A percentile compares a stretch with the other conserved stretches of the same genome.
Evolutionary conservation across 2,797 vertebrate genomes (phyloP).

Genomic region (Ispidina lecontei): DNA sequence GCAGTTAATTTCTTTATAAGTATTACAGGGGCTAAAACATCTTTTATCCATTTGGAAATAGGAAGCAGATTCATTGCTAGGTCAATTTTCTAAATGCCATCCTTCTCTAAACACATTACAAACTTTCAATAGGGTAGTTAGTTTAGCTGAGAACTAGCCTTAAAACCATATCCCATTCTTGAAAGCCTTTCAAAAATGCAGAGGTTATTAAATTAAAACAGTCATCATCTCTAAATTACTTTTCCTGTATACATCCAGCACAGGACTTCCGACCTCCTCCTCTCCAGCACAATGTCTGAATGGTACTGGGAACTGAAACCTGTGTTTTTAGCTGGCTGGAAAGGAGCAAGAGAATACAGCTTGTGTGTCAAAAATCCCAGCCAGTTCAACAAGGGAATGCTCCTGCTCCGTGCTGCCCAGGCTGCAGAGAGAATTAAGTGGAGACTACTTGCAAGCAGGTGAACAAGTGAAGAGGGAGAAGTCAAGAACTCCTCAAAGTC

Average conservation of each 20-base stretch:
- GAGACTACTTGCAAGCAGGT: neutral
- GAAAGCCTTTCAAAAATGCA: conserved; percentile 20
- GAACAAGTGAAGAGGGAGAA: neutral
- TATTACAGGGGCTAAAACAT: conserved; percentile 7
- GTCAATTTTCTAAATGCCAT: conserved; percentile 12
- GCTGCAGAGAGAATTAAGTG: neutral
- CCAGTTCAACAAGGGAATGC: neutral
- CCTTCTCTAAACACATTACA: conserved; percentile 26
- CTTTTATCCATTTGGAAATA: conserved; percentile 37
- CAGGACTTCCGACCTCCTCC: neutral
- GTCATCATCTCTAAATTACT: conserved; percentile 16
- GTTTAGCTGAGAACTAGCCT: neutral
- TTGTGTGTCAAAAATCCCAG: neutral
- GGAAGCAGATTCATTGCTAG: conserved; percentile 1
- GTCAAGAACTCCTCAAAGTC: neutral
- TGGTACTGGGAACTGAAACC: neutral
- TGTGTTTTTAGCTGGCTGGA: neutral
- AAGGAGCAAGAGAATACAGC: neutral
- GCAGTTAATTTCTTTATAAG: conserved; percentile 31
- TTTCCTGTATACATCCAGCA: neutral
- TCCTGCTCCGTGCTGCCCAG: neutral
- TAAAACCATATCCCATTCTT: neutral
- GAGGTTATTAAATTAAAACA: conserved; percentile 26
- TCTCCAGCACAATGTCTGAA: neutral
- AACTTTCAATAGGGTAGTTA: neutral